Conservation (phyloP, 2,113 vertebrate species). For the Colaptes auratus region DNA sequence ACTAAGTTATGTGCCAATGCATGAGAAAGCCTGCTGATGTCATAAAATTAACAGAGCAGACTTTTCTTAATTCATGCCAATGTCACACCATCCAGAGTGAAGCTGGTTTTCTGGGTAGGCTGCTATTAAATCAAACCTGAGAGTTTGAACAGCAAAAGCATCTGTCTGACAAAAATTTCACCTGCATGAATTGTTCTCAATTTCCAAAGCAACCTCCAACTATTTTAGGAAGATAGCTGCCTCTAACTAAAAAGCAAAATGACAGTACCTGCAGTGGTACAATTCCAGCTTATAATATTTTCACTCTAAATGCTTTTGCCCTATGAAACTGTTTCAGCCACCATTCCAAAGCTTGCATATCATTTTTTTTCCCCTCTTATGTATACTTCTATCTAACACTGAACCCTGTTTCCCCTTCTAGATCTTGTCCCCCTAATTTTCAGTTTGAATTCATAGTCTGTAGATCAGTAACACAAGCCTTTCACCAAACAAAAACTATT, state of each 20-base stretch:
- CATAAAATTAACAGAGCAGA: neutral
- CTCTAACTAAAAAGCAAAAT: neutral
- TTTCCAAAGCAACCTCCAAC: neutral
- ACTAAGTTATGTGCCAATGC: neutral
- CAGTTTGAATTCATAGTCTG: neutral
- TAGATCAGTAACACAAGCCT: neutral
- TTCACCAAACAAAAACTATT: neutral
- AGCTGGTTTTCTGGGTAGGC: neutral
- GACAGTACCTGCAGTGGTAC: neutral
- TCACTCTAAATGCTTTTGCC: neutral
- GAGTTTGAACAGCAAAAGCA: neutral
- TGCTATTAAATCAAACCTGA: conserved; percentile 6
- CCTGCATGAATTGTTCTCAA: neutral
- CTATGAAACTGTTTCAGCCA: neutral
- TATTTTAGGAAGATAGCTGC: neutral
- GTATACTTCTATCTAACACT: neutral
- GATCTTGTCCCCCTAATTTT: neutral
- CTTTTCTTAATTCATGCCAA: neutral
- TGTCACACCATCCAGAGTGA: neutral
- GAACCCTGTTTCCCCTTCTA: neutral
- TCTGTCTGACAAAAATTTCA: neutral
- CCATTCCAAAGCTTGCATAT: neutral
- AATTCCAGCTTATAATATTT: neutral
- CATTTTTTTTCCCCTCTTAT: neutral
- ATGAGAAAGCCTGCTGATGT: neutral